Percentiles rank a stretch among this genome's conserved stretches.
Evolutionary conservation across 2,113 vertebrate genomes (phyloP).

Genomic region (Pholis gunnellus): DNA sequence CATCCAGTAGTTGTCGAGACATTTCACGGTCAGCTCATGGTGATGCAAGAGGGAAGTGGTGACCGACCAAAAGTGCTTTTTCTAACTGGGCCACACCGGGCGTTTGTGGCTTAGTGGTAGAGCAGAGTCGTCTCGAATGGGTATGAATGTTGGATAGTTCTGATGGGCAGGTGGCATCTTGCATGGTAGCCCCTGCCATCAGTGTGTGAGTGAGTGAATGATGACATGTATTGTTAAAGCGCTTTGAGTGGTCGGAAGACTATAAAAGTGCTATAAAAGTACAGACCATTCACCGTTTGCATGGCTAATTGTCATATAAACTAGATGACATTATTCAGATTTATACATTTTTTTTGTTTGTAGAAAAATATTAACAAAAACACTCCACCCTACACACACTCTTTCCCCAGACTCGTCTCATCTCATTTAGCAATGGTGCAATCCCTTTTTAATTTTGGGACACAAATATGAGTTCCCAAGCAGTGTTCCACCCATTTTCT

Average conservation of each 20-base stretch:
- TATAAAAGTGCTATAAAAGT: no score
- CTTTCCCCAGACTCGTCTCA: slow-evolving; percentile 50
- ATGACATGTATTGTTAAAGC: no score
- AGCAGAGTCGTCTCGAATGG: neutral
- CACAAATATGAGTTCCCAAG: slow-evolving; percentile 24
- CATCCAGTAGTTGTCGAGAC: neutral
- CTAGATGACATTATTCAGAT: no score
- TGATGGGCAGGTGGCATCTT: neutral
- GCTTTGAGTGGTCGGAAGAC: no score
- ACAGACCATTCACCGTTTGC: no score
- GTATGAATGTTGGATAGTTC: neutral
- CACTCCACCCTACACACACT: no score
- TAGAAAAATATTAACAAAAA: neutral
- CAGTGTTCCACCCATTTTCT: slow-evolving; percentile 31
- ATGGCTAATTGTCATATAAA: no score
- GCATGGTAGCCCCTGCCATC: neutral
- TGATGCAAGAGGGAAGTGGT: neutral
- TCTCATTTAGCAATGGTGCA: slow-evolving; percentile 50
- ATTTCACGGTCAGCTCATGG: neutral
- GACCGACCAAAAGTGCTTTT: neutral
- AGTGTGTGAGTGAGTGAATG: neutral
- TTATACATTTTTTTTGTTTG: no score
- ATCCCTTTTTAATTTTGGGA: slow-evolving; percentile 52
- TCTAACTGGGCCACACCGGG: no score
- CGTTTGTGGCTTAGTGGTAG: no score